Evolutionary conservation across 2,797 vertebrate genomes (phyloP).

Genomic region (Erpetoichthys calabaricus): DNA sequence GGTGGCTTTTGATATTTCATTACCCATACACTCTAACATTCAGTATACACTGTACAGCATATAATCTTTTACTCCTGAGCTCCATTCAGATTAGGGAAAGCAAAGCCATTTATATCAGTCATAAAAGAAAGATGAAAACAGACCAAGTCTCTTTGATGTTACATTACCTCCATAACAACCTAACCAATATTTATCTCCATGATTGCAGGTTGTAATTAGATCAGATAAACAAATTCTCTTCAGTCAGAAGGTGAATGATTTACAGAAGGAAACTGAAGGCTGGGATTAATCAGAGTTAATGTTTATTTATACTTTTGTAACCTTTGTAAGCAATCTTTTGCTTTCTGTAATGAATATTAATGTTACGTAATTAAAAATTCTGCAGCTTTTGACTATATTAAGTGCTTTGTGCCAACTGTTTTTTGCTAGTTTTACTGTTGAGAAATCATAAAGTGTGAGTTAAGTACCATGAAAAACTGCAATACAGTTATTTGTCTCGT

Average conservation of each 20-base stretch:
- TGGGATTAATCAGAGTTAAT: neutral
- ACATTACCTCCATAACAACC: slow-evolving; percentile 3
- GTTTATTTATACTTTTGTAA: neutral
- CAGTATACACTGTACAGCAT: too few relatives aligned
- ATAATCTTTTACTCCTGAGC: too few relatives aligned
- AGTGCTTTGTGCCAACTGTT: neutral
- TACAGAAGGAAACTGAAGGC: neutral
- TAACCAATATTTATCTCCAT: neutral
- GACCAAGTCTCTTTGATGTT: neutral
- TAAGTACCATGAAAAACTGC: neutral
- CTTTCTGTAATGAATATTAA: neutral
- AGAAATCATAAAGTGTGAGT: neutral
- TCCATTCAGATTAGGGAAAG: neutral
- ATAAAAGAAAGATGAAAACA: neutral
- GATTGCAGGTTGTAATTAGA: neutral
- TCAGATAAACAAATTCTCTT: neutral
- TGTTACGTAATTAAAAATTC: neutral
- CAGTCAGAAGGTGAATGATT: neutral
- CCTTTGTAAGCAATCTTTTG: neutral
- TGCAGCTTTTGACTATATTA: neutral
- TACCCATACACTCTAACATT: too few relatives aligned
- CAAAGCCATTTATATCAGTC: neutral
- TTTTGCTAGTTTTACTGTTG: neutral
- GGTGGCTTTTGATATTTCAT: too few relatives aligned
- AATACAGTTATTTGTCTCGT: too few relatives aligned